Evolutionary conservation across 2,888 invertebrate species (phyloP).

Genomic region (Diaperis boleti): DNA sequence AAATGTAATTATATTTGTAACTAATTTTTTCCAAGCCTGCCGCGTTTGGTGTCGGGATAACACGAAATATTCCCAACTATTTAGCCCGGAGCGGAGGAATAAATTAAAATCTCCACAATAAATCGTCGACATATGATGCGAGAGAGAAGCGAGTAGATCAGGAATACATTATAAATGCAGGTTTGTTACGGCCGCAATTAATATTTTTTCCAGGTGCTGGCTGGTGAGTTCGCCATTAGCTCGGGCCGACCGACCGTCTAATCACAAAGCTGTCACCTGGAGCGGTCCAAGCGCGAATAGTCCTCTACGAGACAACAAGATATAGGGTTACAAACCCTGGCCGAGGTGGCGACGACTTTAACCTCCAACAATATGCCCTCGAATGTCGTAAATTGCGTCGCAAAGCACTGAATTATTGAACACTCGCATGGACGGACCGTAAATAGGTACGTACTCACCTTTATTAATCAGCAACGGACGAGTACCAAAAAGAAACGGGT

Average conservation of each 20-base stretch:
- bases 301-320: constrained; percentile 37
- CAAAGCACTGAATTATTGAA: constrained; percentile 19
- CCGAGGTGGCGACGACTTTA: constrained; percentile 39
- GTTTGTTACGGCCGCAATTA: constrained; percentile 60
- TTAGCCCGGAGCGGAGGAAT: constrained; percentile 62
- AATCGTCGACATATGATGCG: constrained; percentile 64
- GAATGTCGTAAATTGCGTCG: constrained; percentile 30
- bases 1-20: constrained; percentile 63
- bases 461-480: constrained; percentile 5
- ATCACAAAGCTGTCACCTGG: constrained; percentile 61
- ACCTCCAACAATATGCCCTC: constrained; percentile 40
- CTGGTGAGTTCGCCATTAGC: constrained; percentile 48
- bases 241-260: constrained; percentile 51
- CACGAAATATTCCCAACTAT: constrained; percentile 60
- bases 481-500: background rate
- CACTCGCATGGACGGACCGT: constrained; percentile 19
- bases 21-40: constrained; percentile 56
- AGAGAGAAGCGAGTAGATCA: constrained; percentile 55
- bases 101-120: constrained; percentile 66
- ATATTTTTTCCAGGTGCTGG: constrained; percentile 54
- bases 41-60: constrained; percentile 57
- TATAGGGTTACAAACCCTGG: constrained; percentile 47
- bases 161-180: constrained; percentile 63
- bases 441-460: constrained; percentile 23
- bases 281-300: constrained; percentile 51